Base-by-base conservation (phyloP, 2,113 vertebrate species). In the Recurvirostra avosetta region DNA sequence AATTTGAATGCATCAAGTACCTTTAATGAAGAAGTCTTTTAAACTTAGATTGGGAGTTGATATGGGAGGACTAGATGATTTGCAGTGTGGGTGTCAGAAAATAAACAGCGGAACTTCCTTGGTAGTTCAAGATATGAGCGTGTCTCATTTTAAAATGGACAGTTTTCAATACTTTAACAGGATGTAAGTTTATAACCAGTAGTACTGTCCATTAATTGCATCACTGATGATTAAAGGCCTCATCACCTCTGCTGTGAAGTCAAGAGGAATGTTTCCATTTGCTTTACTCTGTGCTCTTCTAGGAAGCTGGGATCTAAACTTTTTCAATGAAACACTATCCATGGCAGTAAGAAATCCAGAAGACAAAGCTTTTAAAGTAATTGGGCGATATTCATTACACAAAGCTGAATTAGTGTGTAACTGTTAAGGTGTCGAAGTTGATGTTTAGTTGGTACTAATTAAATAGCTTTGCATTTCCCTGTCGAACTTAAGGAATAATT, bases 341-440 rank as follows among this genome's bases (percentile, higher is more conserved):
- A 1, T 21, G 30, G 79, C 84, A 74, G 66, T n/a, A 52, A 79
- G 87, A 88, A 95, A 91, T 74, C 20, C 87, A 83, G 91, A 71
- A 86, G 91, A 76, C 67, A 91, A 83, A 95, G 84, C 86, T 94
- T 93, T 95, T 88, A 95, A 80, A 93, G 84, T 88, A 82, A 74
- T 96, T 63, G 41, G 53, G 21, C 1, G 21, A 47, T 92, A 75
- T 12, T 91, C 38, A 8, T 95, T 88, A 83, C 75, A 66, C 71
- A 11, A 49, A 55, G 70, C 85, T 88, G 75, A 53, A 25, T 67
- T 47, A 41, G 29, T 45, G 56, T 72, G 73, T 40, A 55, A 26
- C 89, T 47, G 34, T 61, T 83, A 49, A 83, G 30, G 82, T 73
- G 72, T 82, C 10, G 2, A 53, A 85, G 93, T n/a, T 62, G 66